Percentiles rank a stretch among this genome's conserved stretches.
phyloP scores from a whole-genome alignment of 1,140 invertebrate species.

The Dermatophagoides farinae region DNA sequence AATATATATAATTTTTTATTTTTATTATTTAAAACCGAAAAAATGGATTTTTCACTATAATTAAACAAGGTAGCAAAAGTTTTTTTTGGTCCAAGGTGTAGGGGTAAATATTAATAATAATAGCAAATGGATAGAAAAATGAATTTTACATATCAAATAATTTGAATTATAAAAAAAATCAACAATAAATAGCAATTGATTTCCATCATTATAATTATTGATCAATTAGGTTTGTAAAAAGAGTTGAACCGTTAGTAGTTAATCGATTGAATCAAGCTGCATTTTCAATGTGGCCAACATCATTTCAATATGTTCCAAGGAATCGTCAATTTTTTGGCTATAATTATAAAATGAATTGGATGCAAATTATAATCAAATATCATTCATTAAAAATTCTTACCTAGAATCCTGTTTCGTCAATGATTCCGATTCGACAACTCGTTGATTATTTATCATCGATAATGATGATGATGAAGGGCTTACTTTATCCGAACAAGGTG shows the following conservation, averaged over 20 bases:
- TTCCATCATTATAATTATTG: background rate
- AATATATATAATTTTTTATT: too few species aligned
- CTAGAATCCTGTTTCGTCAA: background rate
- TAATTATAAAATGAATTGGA: background rate
- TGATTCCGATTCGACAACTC: background rate
- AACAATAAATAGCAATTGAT: background rate
- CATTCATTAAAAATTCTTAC: background rate
- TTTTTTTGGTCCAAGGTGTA: too few species aligned
- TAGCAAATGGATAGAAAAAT: too few species aligned
- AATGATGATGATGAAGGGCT: background rate
- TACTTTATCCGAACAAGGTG: too few species aligned
- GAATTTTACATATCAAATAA: too few species aligned
- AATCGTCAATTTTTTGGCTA: constrained; percentile 43
- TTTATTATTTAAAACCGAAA: too few species aligned
- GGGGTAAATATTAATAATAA: too few species aligned
- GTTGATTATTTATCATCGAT: background rate
- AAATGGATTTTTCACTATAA: too few species aligned
- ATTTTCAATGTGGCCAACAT: constrained; percentile 84
- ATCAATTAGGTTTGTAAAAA: too few species aligned
- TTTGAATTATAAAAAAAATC: too few species aligned
- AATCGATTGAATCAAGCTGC: constrained; percentile 66
- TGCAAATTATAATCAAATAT: too few species aligned
- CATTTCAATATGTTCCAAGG: constrained; percentile 85
- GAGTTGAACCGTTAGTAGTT: background rate
- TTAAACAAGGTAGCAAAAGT: too few species aligned